These are phyloP conservation scores for Leucoraja erinaceus DNA, from an alignment of 2,113 vertebrate species.

Conservation along the genomic window DNA sequence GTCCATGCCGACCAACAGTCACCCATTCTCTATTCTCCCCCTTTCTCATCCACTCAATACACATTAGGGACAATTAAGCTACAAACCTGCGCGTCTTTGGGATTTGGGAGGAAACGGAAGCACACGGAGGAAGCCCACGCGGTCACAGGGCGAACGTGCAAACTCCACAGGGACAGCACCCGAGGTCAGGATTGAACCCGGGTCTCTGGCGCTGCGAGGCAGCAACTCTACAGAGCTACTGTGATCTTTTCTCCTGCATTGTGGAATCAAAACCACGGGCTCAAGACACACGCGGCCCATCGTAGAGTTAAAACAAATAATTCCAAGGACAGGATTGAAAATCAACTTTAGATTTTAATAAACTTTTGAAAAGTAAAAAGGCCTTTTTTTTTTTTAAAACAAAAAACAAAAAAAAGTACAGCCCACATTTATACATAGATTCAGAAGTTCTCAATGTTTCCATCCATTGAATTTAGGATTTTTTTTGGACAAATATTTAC, in stretches of 20 bases:
- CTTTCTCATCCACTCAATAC: no score
- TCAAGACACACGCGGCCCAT: not conserved
- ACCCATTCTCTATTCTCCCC: no score
- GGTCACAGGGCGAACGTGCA: no score
- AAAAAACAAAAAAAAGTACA: slow-evolving; percentile 17
- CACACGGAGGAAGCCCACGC: no score
- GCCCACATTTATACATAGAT: slow-evolving; percentile 25
- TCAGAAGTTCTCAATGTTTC: slow-evolving; percentile 13
- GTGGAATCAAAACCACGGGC: not conserved
- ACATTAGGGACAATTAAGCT: no score
- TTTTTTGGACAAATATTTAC: slow-evolving; percentile 35
- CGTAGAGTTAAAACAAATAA: not conserved
- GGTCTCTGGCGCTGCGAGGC: no score
- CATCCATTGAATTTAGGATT: slow-evolving; percentile 15
- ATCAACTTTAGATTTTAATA: slow-evolving; percentile 25
- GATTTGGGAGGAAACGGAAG: no score
- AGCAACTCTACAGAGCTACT: no score
- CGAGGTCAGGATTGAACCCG: no score
- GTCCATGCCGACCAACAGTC: no score
- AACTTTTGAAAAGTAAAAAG: slow-evolving; percentile 15
- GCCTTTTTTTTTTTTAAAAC: not conserved
- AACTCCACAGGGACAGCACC: no score
- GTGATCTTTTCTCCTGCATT: not conserved
- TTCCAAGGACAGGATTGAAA: not conserved
- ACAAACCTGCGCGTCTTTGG: no score